A percentile compares a stretch with the other conserved stretches of the same genome.
Evolutionary conservation across 2,797 vertebrate species (phyloP).

Genomic region (Artibeus lituratus): DNA sequence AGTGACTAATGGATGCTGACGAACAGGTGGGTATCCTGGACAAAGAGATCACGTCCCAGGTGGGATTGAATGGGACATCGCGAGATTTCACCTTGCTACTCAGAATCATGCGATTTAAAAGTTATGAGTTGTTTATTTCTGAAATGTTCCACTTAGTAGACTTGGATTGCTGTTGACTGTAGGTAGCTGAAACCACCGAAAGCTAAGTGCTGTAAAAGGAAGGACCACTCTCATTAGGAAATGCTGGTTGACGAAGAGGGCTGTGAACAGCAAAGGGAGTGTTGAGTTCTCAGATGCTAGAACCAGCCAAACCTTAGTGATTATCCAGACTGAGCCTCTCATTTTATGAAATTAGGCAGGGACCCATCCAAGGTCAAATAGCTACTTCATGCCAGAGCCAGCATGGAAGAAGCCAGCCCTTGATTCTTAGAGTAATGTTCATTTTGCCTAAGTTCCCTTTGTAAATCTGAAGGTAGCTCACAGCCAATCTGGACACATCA

Average conservation of each 20-base stretch:
- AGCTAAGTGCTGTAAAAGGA: background rate
- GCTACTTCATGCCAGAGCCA: background rate
- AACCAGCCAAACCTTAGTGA: background rate
- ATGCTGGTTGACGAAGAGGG: background rate
- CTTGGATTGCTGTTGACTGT: background rate
- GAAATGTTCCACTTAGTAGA: background rate
- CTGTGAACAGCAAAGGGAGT: background rate
- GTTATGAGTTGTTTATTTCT: background rate
- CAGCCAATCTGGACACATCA: background rate
- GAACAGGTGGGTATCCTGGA: background rate
- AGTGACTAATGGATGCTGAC: background rate
- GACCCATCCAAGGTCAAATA: background rate
- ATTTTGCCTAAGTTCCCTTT: background rate
- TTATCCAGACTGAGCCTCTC: background rate
- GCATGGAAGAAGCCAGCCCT: background rate
- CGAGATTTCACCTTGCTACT: background rate
- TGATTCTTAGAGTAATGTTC: background rate
- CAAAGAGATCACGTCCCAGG: background rate
- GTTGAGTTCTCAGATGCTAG: background rate
- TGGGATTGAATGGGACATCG: background rate
- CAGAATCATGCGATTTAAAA: background rate
- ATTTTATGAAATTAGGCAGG: background rate
- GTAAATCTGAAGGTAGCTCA: slow-evolving; percentile 15
- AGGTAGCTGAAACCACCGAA: background rate
- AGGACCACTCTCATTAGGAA: background rate